phyloP scores from a whole-genome alignment of 2,797 vertebrate genomes.

The Eulemur rubriventer region DNA sequence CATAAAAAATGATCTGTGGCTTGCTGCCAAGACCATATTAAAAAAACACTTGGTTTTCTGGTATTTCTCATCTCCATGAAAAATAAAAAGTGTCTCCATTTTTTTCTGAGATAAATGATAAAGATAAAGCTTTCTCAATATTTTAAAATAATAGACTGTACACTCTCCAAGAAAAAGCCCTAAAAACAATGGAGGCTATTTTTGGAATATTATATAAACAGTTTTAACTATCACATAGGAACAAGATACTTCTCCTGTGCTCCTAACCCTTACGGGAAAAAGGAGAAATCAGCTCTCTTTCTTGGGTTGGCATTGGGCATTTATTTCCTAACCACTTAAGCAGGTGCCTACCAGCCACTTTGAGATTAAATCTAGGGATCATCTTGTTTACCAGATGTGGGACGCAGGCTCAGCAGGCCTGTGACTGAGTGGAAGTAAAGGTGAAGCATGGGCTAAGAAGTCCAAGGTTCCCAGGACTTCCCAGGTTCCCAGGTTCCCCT shows the following conservation, averaged over 20 bases:
- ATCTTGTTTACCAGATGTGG: not conserved
- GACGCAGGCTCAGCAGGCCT: not conserved
- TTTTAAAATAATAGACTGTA: slow-evolving; percentile 40
- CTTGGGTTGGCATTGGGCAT: not conserved
- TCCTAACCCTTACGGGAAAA: not conserved
- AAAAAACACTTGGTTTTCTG: slow-evolving; percentile 58
- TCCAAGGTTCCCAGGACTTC: not conserved
- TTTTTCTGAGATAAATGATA: slow-evolving; percentile 51
- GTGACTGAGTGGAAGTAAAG: not conserved
- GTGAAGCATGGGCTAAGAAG: not conserved
- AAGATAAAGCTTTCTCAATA: slow-evolving; percentile 58
- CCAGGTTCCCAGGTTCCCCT: not conserved
- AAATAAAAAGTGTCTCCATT: slow-evolving; percentile 50
- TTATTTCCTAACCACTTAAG: not conserved
- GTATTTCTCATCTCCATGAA: slow-evolving; percentile 65
- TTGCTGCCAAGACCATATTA: slow-evolving; percentile 31
- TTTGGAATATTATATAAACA: slow-evolving; percentile 43
- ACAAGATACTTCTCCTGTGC: not conserved
- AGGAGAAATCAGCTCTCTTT: not conserved
- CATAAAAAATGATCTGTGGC: slow-evolving; percentile 1
- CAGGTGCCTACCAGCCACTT: not conserved
- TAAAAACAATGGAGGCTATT: slow-evolving; percentile 37
- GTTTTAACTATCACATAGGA: slow-evolving; percentile 18
- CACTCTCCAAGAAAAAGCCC: slow-evolving; percentile 44
- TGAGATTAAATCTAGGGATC: not conserved